phyloP scores from a whole-genome alignment of 2,797 vertebrate genomes.

The Malurus splendens region DNA sequence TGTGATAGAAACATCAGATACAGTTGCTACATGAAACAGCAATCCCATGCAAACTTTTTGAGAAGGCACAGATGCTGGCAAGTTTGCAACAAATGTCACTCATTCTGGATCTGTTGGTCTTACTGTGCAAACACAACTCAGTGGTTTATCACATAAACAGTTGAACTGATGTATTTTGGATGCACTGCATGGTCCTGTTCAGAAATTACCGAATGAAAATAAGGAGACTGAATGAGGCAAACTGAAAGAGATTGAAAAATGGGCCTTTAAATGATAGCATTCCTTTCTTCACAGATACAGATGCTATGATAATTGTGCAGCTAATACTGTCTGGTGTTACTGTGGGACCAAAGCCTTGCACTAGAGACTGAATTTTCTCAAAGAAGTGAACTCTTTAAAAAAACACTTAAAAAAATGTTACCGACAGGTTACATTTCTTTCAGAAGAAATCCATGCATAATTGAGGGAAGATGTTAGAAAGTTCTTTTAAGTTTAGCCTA shows the following conservation, averaged over 20 bases:
- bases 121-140: neutral
- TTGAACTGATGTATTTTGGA: neutral
- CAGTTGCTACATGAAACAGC: neutral
- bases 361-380: neutral
- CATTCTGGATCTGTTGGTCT: neutral
- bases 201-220: neutral
- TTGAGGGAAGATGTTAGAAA: neutral
- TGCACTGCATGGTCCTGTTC: neutral
- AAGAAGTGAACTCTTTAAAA: neutral
- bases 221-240: fast-evolving
- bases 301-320: neutral
- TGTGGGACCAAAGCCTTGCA: neutral
- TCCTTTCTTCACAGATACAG: neutral
- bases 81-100: neutral
- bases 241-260: neutral
- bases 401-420: too few species aligned
- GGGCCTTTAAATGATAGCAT: neutral
- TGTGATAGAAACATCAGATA: neutral
- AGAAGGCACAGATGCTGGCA: neutral
- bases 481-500: neutral
- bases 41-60: neutral
- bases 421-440: neutral
- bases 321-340: neutral
- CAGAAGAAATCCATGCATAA: neutral
- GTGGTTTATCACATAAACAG: neutral